Percentiles rank a stretch among this genome's conserved stretches.
Conservation (phyloP, 2,797 vertebrate genomes). For the Falco columbarius region DNA sequence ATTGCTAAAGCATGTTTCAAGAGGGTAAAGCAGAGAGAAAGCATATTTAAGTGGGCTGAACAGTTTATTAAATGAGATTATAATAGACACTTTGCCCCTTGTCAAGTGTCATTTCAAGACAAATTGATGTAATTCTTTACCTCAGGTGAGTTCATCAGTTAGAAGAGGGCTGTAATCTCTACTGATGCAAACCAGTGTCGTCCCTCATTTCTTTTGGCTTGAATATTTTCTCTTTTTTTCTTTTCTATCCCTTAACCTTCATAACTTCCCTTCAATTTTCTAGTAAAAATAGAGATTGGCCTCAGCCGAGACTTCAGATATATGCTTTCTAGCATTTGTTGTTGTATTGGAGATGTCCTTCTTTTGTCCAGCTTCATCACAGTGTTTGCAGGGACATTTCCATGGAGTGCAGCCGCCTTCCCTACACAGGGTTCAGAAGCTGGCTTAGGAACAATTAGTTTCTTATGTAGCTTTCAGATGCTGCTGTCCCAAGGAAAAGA, state of each 20-base stretch:
- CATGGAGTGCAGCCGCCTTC: not conserved
- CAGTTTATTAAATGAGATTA: not conserved
- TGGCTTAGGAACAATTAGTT: not conserved
- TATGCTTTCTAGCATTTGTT: rapidly evolving
- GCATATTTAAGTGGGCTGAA: not conserved
- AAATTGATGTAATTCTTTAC: not conserved
- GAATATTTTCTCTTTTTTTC: not conserved
- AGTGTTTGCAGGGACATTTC: not conserved
- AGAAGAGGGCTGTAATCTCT: not conserved
- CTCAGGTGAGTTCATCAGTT: not conserved
- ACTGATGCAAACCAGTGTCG: not conserved
- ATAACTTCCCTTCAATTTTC: not conserved
- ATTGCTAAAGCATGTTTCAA: not conserved
- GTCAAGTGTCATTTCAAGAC: not conserved
- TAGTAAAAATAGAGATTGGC: not conserved
- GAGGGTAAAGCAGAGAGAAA: not conserved
- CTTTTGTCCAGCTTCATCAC: not conserved
- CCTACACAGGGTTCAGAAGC: not conserved
- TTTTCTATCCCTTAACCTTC: not conserved
- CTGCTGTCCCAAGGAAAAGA: not conserved
- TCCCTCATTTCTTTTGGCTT: not conserved
- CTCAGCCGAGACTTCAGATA: not conserved
- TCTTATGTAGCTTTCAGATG: rapidly evolving
- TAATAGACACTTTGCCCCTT: not conserved
- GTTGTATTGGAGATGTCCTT: not conserved